phyloP scores from a whole-genome alignment of 1,140 invertebrate species.

The Latrodectus geometricus region DNA sequence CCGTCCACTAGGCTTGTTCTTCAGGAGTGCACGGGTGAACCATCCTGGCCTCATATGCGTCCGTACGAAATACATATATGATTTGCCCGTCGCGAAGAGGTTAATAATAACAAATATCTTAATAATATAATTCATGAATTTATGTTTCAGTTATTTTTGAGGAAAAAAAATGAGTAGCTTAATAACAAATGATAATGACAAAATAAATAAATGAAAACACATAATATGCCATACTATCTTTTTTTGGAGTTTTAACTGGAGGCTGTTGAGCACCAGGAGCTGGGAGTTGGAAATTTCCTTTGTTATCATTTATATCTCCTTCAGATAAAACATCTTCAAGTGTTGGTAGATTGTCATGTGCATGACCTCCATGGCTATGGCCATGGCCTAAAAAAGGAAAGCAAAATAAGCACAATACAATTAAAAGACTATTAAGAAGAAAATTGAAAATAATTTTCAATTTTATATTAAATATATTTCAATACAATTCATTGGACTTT shows the following conservation, averaged over 20 bases:
- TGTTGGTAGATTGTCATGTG: slow-evolving; percentile 36
- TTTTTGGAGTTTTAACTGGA: not conserved
- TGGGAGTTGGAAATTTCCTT: slow-evolving; percentile 53
- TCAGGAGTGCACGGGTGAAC: too few species aligned
- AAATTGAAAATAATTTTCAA: too few species aligned
- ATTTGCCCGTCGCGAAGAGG: too few species aligned
- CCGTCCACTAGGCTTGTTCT: too few species aligned
- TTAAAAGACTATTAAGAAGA: too few species aligned
- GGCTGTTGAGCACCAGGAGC: not conserved
- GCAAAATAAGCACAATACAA: too few species aligned
- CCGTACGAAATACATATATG: too few species aligned
- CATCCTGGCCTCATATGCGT: too few species aligned
- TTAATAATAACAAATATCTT: too few species aligned
- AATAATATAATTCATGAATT: too few species aligned
- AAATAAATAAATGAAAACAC: not conserved
- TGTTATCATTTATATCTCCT: slow-evolving; percentile 58
- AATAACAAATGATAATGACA: not conserved
- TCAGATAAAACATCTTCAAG: slow-evolving; percentile 46
- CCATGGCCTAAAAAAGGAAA: slow-evolving; percentile 58
- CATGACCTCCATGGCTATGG: slow-evolving; percentile 63
- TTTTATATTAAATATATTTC: too few species aligned
- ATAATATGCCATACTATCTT: slow-evolving; percentile 18
- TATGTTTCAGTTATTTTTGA: not conserved
- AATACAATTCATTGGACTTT: too few species aligned
- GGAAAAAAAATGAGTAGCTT: not conserved